Conservation (phyloP, 2,113 vertebrate species). For the Rutilus rutilus region DNA sequence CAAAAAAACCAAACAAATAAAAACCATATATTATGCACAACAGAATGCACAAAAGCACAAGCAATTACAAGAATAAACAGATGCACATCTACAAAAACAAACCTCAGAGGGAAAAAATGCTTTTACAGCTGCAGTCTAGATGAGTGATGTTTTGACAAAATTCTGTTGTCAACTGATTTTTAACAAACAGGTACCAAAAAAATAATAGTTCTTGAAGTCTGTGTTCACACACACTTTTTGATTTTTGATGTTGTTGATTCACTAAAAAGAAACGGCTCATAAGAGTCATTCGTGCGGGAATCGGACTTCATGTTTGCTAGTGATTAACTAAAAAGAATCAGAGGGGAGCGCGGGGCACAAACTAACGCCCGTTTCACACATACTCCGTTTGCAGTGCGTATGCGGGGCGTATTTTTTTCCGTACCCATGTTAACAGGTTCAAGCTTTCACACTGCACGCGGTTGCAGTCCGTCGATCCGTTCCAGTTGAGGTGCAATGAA, state of each 20-base stretch:
- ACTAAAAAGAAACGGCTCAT: background rate
- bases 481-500: too few relatives aligned
- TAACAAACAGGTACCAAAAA: background rate
- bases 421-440: too few relatives aligned
- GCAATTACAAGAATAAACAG: background rate
- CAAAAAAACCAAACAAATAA: background rate
- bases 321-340: background rate
- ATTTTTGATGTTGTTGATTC: background rate
- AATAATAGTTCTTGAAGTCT: background rate
- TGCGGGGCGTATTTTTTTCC: too few relatives aligned
- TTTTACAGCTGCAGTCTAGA: background rate
- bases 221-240: background rate
- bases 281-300: background rate
- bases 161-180: background rate
- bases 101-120: background rate
- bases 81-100: conserved; percentile 1
- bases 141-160: background rate
- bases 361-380: too few relatives aligned
- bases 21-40: background rate
- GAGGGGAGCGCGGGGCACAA: too few relatives aligned
- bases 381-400: too few relatives aligned
- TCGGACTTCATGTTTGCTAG: background rate
- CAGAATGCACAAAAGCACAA: background rate
- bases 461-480: too few relatives aligned
- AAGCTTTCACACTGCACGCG: too few relatives aligned